Evolutionary conservation across 1,140 invertebrate species (phyloP).

Genomic region (Globodera rostochiensis): DNA sequence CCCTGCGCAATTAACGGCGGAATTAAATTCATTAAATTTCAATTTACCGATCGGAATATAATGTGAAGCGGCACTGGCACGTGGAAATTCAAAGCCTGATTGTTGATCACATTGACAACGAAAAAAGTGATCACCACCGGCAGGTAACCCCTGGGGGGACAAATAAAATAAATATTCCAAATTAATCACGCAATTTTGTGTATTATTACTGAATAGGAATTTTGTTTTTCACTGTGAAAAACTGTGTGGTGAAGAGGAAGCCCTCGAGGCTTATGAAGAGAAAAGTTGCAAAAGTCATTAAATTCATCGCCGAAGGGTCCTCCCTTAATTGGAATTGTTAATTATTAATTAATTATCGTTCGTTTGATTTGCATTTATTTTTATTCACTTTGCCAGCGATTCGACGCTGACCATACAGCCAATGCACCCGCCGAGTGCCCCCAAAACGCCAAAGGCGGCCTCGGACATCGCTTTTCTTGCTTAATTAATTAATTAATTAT

Average conservation of each 20-base stretch:
- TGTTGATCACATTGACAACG: constrained; percentile 87
- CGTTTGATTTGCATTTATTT: constrained; percentile 7
- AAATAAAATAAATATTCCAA: constrained; percentile 18
- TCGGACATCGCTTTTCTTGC: constrained; percentile 20
- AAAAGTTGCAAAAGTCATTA: constrained; percentile 91
- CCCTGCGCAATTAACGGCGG: constrained; percentile 73
- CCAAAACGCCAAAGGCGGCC: constrained; percentile 56
- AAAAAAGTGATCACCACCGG: constrained; percentile 88
- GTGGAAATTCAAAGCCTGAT: constrained; percentile 93
- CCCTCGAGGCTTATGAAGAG: constrained; percentile 85
- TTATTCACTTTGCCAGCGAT: constrained; percentile 56
- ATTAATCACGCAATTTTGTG: constrained; percentile 18
- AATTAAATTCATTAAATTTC: constrained; percentile 15
- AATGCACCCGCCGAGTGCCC: constrained; percentile 61
- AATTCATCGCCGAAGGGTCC: constrained; percentile 85
- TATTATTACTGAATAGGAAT: constrained; percentile 69
- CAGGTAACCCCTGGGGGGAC: constrained; percentile 77
- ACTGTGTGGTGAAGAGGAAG: constrained; percentile 85
- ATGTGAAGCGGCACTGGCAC: constrained; percentile 97
- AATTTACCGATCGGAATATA: constrained; percentile 90
- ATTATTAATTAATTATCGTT: not conserved
- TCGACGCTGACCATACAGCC: constrained; percentile 61
- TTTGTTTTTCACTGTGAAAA: constrained; percentile 76
- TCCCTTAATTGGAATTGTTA: constrained; percentile 71
- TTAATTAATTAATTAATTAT: constrained; percentile 5